Base-by-base conservation (phyloP, 2,113 vertebrate genomes). In the Tyto alba region DNA sequence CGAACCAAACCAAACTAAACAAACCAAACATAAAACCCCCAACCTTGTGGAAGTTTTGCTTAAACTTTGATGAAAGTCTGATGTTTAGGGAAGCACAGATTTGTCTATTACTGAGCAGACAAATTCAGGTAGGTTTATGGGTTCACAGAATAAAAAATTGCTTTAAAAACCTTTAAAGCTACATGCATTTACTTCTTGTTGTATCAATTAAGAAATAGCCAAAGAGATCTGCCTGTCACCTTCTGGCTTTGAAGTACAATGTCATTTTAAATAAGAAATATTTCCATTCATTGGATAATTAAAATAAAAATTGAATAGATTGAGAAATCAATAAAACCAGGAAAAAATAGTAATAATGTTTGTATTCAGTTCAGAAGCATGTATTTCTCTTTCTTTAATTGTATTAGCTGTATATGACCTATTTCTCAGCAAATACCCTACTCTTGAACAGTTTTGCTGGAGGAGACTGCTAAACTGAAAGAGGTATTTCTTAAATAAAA, bases 201-300 rank as follows among this genome's bases (percentile, higher is more conserved):
- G 1, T 52, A 23, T 25, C n/a, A 36, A 10, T 59, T 30, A 69
- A 66, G 48, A 67, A 48, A 63, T 6, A 75, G 34, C 27, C 43
- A 29, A 64, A 60, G 12, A 57, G 5, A 72, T 84, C 74, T 85
- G 6, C 53, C 53, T 73, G 29, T 80, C 17, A 18, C 78, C 79
- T 52, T 60, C 45, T 88, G 50, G 13, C 30, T 91, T 68, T 83
- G 53, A 88, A 64, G 52, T 80, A 43, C 7, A 78, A 27, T 30
- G 38, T 26, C 19, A 41, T 86, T 89, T 48, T 73, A 48, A 85
- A 53, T 8, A 64, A 32, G 38, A 41, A 13, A 38, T 16, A 22
- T 91, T 95, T 69, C 38, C 32, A 74, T 56, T 93, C 26, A 77
- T 93, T 94, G 68, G 30, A 20, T 89, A 93, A 89, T 93, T 67